phyloP scores from a whole-genome alignment of 2,113 vertebrate genomes.

The Uria aalge region DNA sequence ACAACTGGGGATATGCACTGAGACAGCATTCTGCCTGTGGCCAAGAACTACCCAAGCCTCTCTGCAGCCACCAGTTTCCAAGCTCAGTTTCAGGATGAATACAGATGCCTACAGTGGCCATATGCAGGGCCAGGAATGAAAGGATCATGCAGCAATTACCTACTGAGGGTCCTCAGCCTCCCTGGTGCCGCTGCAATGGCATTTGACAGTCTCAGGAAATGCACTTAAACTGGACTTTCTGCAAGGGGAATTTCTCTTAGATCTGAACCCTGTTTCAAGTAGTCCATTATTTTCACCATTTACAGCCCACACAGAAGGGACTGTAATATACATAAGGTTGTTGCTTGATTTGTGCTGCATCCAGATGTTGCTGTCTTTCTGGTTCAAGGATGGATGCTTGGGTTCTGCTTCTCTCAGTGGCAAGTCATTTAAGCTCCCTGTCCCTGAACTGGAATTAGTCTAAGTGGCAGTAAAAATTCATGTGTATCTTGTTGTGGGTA shows the following conservation, averaged over 20 bases:
- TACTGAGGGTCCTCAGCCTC: neutral
- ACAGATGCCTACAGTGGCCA: neutral
- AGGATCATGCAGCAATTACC: neutral
- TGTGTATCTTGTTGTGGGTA: neutral
- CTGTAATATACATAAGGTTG: neutral
- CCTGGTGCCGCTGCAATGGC: neutral
- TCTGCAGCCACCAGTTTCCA: neutral
- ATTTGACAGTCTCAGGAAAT: neutral
- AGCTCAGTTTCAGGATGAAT: neutral
- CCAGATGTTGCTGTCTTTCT: neutral
- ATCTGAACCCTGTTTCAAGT: neutral
- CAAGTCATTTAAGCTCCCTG: neutral
- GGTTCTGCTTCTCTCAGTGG: neutral
- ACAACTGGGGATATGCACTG: rapidly evolving
- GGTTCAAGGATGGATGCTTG: neutral
- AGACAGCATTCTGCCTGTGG: neutral
- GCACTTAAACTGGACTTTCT: neutral
- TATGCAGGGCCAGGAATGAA: neutral
- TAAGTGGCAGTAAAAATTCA: neutral
- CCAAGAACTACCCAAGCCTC: neutral
- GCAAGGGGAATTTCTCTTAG: neutral
- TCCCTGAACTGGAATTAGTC: neutral
- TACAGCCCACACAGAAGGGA: neutral
- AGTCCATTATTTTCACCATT: neutral
- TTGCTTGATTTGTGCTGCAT: neutral